Percentiles rank a stretch among this genome's conserved stretches.
These are phyloP conservation scores for Chionoecetes opilio DNA, from an alignment of 1,140 invertebrate genomes.

Conservation along the genomic window DNA sequence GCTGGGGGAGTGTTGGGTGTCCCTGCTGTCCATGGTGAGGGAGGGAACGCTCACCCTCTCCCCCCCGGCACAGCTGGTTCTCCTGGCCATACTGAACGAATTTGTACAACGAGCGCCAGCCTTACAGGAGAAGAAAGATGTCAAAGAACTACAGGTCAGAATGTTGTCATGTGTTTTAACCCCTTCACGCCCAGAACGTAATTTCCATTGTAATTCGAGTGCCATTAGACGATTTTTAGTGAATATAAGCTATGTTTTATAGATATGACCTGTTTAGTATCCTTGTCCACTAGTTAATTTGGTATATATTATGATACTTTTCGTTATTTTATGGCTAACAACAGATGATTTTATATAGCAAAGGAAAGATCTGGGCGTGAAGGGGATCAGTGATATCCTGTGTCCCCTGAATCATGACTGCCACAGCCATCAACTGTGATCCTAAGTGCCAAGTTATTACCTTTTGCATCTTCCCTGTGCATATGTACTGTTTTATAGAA, in stretches of 20 bases:
- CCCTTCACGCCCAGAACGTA: too few species aligned
- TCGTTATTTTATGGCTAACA: too few species aligned
- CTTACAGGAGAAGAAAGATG: conserved; percentile 92
- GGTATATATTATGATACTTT: too few species aligned
- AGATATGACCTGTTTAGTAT: too few species aligned
- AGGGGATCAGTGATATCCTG: not conserved
- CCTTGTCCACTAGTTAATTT: too few species aligned
- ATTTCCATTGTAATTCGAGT: too few species aligned
- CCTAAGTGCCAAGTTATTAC: too few species aligned
- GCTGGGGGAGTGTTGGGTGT: conserved; percentile 91
- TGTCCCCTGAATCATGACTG: not conserved
- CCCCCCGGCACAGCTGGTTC: conserved; percentile 92
- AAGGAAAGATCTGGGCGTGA: too few species aligned
- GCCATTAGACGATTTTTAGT: too few species aligned
- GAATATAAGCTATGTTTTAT: too few species aligned
- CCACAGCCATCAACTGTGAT: not conserved
- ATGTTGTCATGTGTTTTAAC: conserved; percentile 45
- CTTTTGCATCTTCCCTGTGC: not conserved
- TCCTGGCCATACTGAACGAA: conserved; percentile 92
- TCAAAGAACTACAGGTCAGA: conserved; percentile 90
- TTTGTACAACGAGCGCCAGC: conserved; percentile 92
- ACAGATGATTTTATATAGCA: too few species aligned
- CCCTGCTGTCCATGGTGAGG: conserved; percentile 90
- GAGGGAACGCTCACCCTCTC: conserved; percentile 88
- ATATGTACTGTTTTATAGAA: not conserved